Evolutionary conservation across 2,113 vertebrate genomes (phyloP), one percentile per base, ranked within the genome.

Genomic region (Phyllopteryx taeniolatus): DNA sequence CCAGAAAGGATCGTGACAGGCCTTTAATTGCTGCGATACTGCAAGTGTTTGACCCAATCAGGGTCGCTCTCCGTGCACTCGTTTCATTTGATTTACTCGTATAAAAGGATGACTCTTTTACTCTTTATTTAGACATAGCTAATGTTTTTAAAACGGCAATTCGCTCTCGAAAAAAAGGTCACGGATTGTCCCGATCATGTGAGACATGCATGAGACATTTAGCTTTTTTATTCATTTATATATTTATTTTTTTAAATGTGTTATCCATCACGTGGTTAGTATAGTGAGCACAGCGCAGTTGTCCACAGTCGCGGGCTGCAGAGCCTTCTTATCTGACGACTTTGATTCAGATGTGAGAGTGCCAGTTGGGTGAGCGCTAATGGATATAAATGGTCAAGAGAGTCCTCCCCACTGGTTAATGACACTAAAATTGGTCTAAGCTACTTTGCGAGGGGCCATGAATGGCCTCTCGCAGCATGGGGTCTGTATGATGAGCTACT

Each of bases 401-500:
- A 79, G 84, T 87, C 88, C 87, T 89, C 90, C 91, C 90, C 86
- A 89, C 90, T 91, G 93, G 82, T 93, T 93, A 93, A 94, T 94
- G 94, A 91, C 91, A 83, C 86, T 88, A 88, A 90, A 92, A 93
- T 93, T 93, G 93, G 88, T 89, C 89, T 74, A 68, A 86, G 87
- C 85, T 83, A 91, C 89, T 92, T 91, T 91, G 91, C 89, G 90
- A 85, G 83, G 27, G 82, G 80, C 83, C 86, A 88, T 93, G 91
- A 91, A 92, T 91, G 69, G 90, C 76, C 85, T 76, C 70, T 75
- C 91, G 5, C 91, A 71, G 88, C 92, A 92, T 85, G 92, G 88
- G 91, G 90, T 92, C 91, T 90, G 86, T 88, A 90, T 92, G 92
- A 93, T 93, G 91, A 92, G 92, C 90, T 92, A 86, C 90, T 91